Conservation (phyloP, 2,797 vertebrate species). For the Acrocephalus scirpaceus region DNA sequence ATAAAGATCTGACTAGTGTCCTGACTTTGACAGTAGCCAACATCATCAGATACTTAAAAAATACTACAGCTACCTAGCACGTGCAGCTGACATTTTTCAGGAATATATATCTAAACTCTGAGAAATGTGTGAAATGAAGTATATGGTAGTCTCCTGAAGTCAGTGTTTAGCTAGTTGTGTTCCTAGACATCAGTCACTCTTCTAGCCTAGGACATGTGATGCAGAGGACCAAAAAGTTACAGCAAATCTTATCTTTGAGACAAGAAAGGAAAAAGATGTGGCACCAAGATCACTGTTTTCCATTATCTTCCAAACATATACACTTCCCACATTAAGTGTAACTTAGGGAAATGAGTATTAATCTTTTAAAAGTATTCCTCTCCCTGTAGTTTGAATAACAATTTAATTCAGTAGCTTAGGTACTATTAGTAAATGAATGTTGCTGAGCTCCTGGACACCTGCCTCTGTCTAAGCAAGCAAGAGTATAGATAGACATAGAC, state of each 20-base stretch:
- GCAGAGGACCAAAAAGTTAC: not conserved
- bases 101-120: not conserved
- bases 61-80: not conserved
- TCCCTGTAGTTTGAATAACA: not conserved
- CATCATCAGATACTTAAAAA: not conserved
- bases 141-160: too few species aligned
- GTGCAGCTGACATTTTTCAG: not conserved
- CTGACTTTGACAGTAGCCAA: not conserved
- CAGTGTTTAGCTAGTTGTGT: too few species aligned
- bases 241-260: not conserved
- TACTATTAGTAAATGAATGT: not conserved
- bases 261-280: not conserved
- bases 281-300: not conserved
- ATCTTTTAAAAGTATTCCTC: not conserved
- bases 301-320: not conserved
- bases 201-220: not conserved
- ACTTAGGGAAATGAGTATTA: not conserved
- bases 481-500: not conserved
- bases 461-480: not conserved
- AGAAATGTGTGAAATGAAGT: too few species aligned
- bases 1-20: not conserved
- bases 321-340: not conserved
- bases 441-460: not conserved
- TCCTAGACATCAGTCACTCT: too few species aligned
- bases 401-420: not conserved